Conservation (phyloP, 2,113 vertebrate species). For the Pontoporia blainvillei region DNA sequence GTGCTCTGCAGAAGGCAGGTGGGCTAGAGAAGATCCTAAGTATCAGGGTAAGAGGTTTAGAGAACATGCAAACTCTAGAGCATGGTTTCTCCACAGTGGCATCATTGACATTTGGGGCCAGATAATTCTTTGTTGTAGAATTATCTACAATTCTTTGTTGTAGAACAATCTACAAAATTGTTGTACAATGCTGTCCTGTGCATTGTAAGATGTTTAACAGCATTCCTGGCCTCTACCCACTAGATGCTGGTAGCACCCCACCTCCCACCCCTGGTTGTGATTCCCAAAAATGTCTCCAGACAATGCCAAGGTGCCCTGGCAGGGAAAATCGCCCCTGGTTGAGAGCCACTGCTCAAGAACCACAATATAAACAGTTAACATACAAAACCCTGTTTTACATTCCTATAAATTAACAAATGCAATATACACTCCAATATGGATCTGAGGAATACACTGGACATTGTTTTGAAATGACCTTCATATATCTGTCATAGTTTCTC, state of each 20-base stretch:
- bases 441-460: neutral
- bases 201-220: neutral
- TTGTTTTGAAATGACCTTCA: rapidly evolving
- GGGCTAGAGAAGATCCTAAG: neutral
- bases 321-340: neutral
- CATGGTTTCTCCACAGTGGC: neutral
- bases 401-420: slow-evolving; percentile 4
- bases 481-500: neutral
- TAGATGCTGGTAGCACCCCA: neutral
- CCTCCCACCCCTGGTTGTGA: neutral
- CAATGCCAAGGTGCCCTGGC: neutral
- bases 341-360: slow-evolving; percentile 36
- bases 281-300: neutral
- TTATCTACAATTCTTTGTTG: neutral
- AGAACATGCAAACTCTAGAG: neutral
- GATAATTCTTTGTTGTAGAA: neutral
- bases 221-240: neutral
- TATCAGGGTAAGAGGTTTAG: neutral
- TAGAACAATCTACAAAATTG: no score
- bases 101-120: neutral
- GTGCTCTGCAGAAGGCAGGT: neutral
- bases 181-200: neutral
- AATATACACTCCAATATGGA: neutral
- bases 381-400: neutral
- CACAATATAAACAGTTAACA: neutral